A percentile compares a stretch with the other conserved stretches of the same genome.
phyloP scores from a whole-genome alignment of 2,113 vertebrate species.

The Ochotona curzoniae region DNA sequence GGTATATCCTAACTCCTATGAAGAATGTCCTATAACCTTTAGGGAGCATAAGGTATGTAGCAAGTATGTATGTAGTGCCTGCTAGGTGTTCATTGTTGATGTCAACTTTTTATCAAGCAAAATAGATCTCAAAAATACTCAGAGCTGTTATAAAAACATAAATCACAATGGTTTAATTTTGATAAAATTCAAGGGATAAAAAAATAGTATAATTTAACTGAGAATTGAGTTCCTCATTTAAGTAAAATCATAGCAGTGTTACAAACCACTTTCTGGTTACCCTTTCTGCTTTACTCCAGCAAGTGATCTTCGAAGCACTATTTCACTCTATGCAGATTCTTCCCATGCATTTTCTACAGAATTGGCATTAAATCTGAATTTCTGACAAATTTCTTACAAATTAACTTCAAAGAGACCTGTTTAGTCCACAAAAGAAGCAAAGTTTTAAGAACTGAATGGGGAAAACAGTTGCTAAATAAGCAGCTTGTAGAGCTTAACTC shows the following conservation, averaged over 20 bases:
- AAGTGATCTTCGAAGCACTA: conserved; percentile 51
- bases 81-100: not conserved
- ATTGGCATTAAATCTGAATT: conserved; percentile 53
- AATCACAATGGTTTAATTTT: conserved; percentile 47
- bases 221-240: not conserved
- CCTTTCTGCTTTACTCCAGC: conserved; percentile 16
- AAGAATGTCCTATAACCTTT: not conserved
- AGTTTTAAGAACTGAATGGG: conserved; percentile 3
- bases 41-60: not conserved
- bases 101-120: not conserved
- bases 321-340: conserved; percentile 43
- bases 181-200: not conserved
- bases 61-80: not conserved
- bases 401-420: conserved; percentile 53
- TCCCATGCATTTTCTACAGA: conserved; percentile 52
- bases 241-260: conserved; percentile 47
- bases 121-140: not conserved
- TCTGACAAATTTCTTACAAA: conserved; percentile 63
- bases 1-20: not conserved
- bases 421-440: conserved; percentile 45
- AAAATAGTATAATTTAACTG: conserved; percentile 22
- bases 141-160: conserved; percentile 12
- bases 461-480: conserved; percentile 68
- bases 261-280: conserved; percentile 41
- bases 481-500: conserved; percentile 16